A percentile compares a stretch with the other conserved stretches of the same genome.
phyloP scores from a whole-genome alignment of 2,113 vertebrate species.

The Oreochromis spilurus region DNA sequence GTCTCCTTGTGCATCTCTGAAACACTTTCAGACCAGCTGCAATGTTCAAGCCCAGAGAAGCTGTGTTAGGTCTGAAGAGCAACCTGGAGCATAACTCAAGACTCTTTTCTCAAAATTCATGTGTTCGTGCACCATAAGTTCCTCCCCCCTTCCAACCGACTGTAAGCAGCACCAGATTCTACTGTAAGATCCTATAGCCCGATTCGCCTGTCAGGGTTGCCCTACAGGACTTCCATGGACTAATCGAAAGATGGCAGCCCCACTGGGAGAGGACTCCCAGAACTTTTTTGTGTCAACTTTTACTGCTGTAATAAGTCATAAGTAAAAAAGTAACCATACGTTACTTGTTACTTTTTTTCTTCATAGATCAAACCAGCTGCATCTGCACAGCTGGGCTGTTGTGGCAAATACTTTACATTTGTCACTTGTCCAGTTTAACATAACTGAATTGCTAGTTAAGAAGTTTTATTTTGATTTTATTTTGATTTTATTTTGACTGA shows the following conservation, averaged over 20 bases:
- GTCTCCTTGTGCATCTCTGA: not conserved
- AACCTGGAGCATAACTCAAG: not conserved
- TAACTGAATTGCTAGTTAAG: not conserved
- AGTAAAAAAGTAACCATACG: not conserved
- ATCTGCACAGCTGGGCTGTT: not conserved
- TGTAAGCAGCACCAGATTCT: not conserved
- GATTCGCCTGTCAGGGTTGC: not conserved
- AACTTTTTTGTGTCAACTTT: not conserved
- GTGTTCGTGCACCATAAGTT: not conserved
- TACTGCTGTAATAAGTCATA: not conserved
- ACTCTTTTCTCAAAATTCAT: not conserved
- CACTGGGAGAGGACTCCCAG: not conserved
- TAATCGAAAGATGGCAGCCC: not conserved
- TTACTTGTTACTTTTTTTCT: not conserved
- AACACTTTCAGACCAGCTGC: not conserved
- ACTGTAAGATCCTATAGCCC: not conserved
- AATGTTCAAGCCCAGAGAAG: not conserved
- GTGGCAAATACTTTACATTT: not conserved
- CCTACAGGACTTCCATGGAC: not conserved
- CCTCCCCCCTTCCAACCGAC: rapidly evolving
- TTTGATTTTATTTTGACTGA: not conserved
- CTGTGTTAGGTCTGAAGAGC: not conserved
- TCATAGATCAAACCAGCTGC: not conserved
- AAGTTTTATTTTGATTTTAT: not conserved
- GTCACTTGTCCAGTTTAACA: not conserved